These are phyloP conservation scores for Karalla daura DNA, from an alignment of 2,797 vertebrate species.

Conservation along the genomic window DNA sequence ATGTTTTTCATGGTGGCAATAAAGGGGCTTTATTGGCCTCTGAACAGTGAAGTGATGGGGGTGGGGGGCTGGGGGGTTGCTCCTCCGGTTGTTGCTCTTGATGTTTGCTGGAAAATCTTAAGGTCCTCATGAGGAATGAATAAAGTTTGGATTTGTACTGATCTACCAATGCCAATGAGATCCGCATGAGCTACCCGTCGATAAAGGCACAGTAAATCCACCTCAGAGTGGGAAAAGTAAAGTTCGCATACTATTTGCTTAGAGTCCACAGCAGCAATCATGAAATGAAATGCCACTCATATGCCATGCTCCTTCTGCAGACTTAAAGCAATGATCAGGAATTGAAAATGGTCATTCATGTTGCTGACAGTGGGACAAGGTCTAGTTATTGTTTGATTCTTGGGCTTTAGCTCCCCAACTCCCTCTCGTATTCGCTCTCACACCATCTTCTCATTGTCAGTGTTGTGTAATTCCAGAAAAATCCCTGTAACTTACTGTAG, in stretches of 20 bases:
- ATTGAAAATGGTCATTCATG: constrained; percentile 3
- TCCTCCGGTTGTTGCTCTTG: constrained; percentile 45
- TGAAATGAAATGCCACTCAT: constrained; percentile 43
- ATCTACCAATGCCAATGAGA: constrained; percentile 54
- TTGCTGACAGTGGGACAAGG: neutral
- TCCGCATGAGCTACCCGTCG: constrained; percentile 48
- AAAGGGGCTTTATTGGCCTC: constrained; percentile 80
- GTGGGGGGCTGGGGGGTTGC: no score
- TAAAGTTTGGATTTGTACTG: constrained; percentile 64
- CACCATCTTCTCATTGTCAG: neutral
- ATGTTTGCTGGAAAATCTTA: constrained; percentile 68
- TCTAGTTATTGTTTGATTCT: constrained; percentile 11
- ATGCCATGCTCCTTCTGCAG: constrained; percentile 2
- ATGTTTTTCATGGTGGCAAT: constrained; percentile 84
- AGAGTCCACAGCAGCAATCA: constrained; percentile 26
- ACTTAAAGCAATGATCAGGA: constrained; percentile 26
- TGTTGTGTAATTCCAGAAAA: neutral
- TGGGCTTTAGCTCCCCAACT: neutral
- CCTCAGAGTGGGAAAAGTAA: constrained; percentile 38
- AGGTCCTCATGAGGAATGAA: constrained; percentile 75
- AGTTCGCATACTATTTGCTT: constrained; percentile 37
- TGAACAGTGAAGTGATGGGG: constrained; percentile 38
- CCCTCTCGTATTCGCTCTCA: neutral
- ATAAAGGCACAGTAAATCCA: constrained; percentile 44
- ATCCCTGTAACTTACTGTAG: neutral